Percentiles rank a stretch among this genome's conserved stretches.
Evolutionary conservation across 1,140 invertebrate genomes (phyloP).

Genomic region (Psix sp.): DNA sequence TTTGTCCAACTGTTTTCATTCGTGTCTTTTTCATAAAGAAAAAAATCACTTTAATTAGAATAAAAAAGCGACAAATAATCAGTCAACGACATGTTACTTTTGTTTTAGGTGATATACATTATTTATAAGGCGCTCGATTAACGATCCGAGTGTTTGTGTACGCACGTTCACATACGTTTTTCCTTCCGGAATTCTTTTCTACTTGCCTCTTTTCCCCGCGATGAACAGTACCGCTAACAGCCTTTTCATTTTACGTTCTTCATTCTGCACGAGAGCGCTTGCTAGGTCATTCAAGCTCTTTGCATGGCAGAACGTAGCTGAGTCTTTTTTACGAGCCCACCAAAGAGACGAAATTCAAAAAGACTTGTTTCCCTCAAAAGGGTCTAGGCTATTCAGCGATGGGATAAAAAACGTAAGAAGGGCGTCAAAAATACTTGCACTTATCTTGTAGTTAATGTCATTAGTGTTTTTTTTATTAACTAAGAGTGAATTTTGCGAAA

Average conservation of each 20-base stretch:
- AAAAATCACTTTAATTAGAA: too few species aligned
- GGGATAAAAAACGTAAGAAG: constrained; percentile 20
- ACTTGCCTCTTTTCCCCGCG: constrained; percentile 19
- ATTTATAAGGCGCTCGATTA: constrained; percentile 27
- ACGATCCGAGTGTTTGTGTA: constrained; percentile 18
- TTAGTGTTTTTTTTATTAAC: constrained; percentile 15
- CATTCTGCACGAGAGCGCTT: constrained; percentile 52
- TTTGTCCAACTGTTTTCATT: too few species aligned
- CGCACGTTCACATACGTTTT: constrained; percentile 34
- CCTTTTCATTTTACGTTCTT: constrained; percentile 56
- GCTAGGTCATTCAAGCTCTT: constrained; percentile 51
- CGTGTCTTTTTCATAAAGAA: too few species aligned
- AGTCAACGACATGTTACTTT: neutral
- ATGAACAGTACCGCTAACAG: constrained; percentile 44
- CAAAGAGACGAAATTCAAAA: constrained; percentile 39
- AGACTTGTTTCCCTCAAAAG: constrained; percentile 14
- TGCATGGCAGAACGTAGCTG: constrained; percentile 26
- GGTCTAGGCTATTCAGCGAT: constrained; percentile 10
- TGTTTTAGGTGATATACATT: constrained; percentile 7
- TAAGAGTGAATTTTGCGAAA: too few species aligned
- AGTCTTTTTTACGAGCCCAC: constrained; percentile 29
- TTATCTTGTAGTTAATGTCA: constrained; percentile 14
- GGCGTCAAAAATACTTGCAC: constrained; percentile 18
- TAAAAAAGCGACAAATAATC: too few species aligned
- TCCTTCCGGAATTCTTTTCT: constrained; percentile 52